Evolutionary conservation across 2,797 vertebrate genomes (phyloP).

Genomic region (Thalassophryne amazonica): DNA sequence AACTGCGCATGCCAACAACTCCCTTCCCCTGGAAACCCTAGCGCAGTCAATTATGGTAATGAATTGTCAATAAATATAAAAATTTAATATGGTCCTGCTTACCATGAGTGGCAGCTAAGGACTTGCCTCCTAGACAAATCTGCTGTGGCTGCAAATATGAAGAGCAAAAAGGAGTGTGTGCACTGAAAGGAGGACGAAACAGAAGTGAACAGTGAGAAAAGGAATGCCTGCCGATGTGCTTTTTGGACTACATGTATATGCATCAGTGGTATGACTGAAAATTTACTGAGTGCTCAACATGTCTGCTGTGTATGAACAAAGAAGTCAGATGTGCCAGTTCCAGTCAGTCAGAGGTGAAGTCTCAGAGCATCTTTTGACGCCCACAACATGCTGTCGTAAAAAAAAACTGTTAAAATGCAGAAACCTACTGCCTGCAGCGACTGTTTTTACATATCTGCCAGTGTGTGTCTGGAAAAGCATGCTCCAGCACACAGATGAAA

Average conservation of each 20-base stretch:
- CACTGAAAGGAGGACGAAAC: no score
- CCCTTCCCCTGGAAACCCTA: conserved; percentile 83
- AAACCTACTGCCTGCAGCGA: conserved; percentile 5
- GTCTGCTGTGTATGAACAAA: background rate
- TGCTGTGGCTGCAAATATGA: conserved; percentile 94
- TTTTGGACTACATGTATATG: no score
- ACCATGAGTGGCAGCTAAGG: conserved; percentile 95
- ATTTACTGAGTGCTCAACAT: conserved; percentile 5
- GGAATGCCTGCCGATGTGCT: no score
- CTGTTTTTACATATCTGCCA: conserved; percentile 1
- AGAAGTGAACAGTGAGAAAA: no score
- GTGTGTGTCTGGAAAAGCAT: background rate
- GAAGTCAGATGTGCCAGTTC: conserved; percentile 11
- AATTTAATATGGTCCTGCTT: conserved; percentile 95
- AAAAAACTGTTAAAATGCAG: conserved; percentile 10
- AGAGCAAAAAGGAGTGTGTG: conserved; percentile 77
- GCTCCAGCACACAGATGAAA: conserved; percentile 24
- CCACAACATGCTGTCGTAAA: conserved; percentile 7
- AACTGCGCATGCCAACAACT: conserved; percentile 63
- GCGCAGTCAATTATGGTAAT: conserved; percentile 99
- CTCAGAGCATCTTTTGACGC: background rate
- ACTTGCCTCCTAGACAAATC: conserved; percentile 95
- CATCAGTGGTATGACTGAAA: no score
- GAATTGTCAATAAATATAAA: conserved; percentile 99
- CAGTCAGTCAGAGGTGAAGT: conserved; percentile 8